phyloP scores from a whole-genome alignment of 2,797 vertebrate species.

The Rousettus madagascariensis region DNA sequence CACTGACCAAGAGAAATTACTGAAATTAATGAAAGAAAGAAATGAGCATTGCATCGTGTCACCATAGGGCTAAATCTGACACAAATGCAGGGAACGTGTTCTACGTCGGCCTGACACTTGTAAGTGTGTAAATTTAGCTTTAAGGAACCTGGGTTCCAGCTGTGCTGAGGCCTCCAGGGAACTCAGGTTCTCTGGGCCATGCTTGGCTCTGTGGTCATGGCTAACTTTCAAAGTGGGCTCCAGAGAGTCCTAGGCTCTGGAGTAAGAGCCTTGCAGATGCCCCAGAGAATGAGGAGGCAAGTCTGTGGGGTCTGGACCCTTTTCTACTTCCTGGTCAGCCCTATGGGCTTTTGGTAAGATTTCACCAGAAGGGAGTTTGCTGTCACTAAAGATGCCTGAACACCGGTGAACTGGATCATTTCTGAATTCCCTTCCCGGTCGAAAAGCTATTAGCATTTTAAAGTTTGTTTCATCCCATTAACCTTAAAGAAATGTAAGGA shows the following conservation, averaged over 20 bases:
- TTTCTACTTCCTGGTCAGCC: background rate
- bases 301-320: background rate
- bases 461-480: background rate
- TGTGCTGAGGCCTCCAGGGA: background rate
- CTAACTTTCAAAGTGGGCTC: background rate
- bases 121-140: background rate
- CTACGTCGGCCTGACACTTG: fast-evolving
- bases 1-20: background rate
- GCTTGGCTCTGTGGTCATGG: background rate
- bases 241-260: background rate
- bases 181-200: background rate
- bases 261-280: background rate
- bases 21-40: background rate
- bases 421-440: background rate
- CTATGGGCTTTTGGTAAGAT: background rate
- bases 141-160: background rate
- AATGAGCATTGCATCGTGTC: background rate
- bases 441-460: background rate
- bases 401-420: background rate
- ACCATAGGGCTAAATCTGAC: background rate
- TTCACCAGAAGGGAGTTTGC: background rate
- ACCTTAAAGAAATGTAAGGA: background rate
- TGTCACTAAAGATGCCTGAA: background rate
- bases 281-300: background rate
- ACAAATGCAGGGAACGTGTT: background rate